Evolutionary conservation across 2,888 invertebrate species (phyloP), one percentile per base, ranked within the genome.

Genomic region (Drosophila borealis): DNA sequence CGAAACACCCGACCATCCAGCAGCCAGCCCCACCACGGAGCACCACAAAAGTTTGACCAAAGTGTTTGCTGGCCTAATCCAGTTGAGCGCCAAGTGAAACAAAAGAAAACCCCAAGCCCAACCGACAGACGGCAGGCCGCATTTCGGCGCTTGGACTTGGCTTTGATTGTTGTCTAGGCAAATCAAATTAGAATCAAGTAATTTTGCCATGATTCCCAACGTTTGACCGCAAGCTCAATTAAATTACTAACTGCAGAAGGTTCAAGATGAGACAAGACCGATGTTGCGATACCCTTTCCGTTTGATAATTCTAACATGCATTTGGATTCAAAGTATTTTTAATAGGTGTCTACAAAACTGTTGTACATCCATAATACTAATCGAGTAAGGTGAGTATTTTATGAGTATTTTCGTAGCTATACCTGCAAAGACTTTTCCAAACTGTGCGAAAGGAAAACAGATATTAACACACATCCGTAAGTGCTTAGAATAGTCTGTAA

Each of bases 121-220:
- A 56, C 53, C 48, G 53, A 56, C 79, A 56, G 49, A 36, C 42
- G 48, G 33, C 19, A 44, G 10, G 17, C 71, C 46, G 49, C 36
- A 50, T 10, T 61, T 53, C 44, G 13, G 37, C 56, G 51, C 61
- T 53, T 53, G 41, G 44, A 49, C 34, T 54, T 46, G 49, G 67
- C 77, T 63, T 57, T 78, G 81, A 73, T 89, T 78, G 74, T 88
- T 89, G 86, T 85, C 90, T 80, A 78, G 71, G 74, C 90, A 89
- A 90, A 90, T 90, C 89, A 90, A 89, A 89, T 90, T 86, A 90
- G 90, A 88, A 86, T 89, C 89, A 90, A 90, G 89, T 88, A 83
- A 89, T 89, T 89, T 89, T 21, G 56, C 73, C 79, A 89, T 90
- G 91, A 90, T 90, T 83, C 87, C 73, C 76, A 76, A 71, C 88